Evolutionary conservation across 2,888 invertebrate genomes (phyloP), one percentile per base, ranked within the genome.

Genomic region (Chironomus tentans): DNA sequence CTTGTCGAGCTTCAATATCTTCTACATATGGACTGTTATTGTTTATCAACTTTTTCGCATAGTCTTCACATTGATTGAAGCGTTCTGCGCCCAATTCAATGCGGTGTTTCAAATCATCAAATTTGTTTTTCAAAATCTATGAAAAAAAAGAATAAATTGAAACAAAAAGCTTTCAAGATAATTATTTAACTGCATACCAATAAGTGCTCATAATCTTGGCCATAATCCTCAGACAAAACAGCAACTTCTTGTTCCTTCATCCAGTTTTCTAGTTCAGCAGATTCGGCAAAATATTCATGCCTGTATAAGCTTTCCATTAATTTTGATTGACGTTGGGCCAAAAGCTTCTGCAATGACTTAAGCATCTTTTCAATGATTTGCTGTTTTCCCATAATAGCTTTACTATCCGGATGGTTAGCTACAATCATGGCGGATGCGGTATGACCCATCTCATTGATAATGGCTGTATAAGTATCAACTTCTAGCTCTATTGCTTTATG

Each of bases 401-500:
- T 92, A 72, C 92, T 90, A 81, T 94, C 94, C 0, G 94, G 92
- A 84, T 96, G 95, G 10, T 92, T 90, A 4, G 90, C 87, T 78
- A 90, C 85, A 1, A 94, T 90, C 90, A 97, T 92, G 1, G 90
- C 87, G 48, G 91, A 88, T 2, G 95, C 96, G 77, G 90, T 92
- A 81, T 92, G 91, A 2, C 95, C 92, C 92, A 98, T 97, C 87
- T 97, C 96, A 2, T 91, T 91, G 38, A 98, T 92, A 73, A 96
- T 93, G 7, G 93, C 94, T 77, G 91, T 91, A 85, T 97, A 97
- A 0, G 95, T 94, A 82, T 96, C 96, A 79, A 97, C 85, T 81
- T 95, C 95, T 7, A 96, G 85, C 80, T 95, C 95, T 62, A 97
- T 88, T 2, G 94, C 94, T 88, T 98, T 98, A 82, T 98, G 97